Evolutionary conservation across 2,113 vertebrate species (phyloP).

Genomic region (Girardinichthys multiradiatus): DNA sequence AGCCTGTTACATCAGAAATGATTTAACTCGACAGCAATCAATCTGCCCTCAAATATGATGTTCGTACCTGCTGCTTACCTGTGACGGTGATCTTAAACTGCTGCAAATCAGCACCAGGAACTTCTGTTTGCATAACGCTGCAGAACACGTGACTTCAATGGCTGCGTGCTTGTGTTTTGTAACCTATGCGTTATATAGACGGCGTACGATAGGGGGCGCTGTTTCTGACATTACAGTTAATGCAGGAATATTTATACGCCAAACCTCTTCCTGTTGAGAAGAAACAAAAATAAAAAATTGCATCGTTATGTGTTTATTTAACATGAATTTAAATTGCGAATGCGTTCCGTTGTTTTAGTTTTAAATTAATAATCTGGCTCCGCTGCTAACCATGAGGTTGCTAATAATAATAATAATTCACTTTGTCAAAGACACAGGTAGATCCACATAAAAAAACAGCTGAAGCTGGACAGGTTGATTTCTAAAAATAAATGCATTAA

Average conservation of each 20-base stretch:
- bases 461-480: no score
- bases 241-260: no score
- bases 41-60: background rate
- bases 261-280: no score
- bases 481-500: no score
- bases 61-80: slow-evolving; percentile 1
- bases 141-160: slow-evolving; percentile 38
- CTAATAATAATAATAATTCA: no score
- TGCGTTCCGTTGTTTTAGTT: no score
- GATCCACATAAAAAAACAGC: no score
- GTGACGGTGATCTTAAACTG: background rate
- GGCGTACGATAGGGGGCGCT: slow-evolving; percentile 35
- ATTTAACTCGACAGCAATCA: background rate
- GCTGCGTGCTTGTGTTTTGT: slow-evolving; percentile 66
- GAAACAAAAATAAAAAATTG: no score
- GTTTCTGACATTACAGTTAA: background rate
- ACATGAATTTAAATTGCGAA: background rate
- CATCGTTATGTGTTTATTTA: background rate
- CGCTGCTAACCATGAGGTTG: no score
- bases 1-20: no score
- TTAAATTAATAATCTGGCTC: no score
- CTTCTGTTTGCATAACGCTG: slow-evolving; percentile 27
- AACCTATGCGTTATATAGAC: slow-evolving; percentile 32
- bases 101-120: background rate
- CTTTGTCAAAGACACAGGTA: no score